Base-by-base conservation (phyloP, 2,113 vertebrate species). In the Tonatia bakeri region DNA sequence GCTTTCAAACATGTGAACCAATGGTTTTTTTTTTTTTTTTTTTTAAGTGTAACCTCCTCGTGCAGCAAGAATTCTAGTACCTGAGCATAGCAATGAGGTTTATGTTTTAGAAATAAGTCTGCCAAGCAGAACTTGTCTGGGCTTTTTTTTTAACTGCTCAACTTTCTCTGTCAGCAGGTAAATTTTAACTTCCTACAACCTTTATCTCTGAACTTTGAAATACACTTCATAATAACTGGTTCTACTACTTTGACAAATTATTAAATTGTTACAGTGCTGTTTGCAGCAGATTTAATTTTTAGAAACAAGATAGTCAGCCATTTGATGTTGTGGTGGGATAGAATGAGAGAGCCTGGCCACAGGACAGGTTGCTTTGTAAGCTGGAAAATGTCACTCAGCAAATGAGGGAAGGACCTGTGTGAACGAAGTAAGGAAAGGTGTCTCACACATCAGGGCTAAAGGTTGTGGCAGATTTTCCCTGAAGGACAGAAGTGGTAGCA, bases 231-330 rank as follows among this genome's bases (percentile, higher is more conserved):
- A 97, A 97, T 98, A 98, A 96, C 97, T 96, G 88, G 84, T 93
- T 97, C 92, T 92, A 96, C 96, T 97, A 81, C 96, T 98, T 97
- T 97, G 97, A 98, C 98, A 98, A 98, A 98, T 98, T 97, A 98
- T 98, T 98, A 97, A 98, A 98, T 98, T 98, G 97, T 97, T 75
- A n/a, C 81, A 36, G 88, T 98, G 96, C 98, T 98, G 92, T 97
- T 97, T 96, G 94, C 95, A 96, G 96, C 83, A 56, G 36, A 97
- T 97, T 97, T 97, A 98, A 97, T 97, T 98, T 98, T 98, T 98
- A 98, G 98, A 98, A 98, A 98, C 16, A 26, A 98, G 97, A 81
- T 83, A 97, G 97, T 98, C 98, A 98, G 97, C 98, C 98, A 77
- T 98, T 98, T 97, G 97, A 64, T 67, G 5, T 97, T 95, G 87